Base-by-base conservation (phyloP, 1,140 invertebrate species). In the Rhynchophorus ferrugineus region DNA sequence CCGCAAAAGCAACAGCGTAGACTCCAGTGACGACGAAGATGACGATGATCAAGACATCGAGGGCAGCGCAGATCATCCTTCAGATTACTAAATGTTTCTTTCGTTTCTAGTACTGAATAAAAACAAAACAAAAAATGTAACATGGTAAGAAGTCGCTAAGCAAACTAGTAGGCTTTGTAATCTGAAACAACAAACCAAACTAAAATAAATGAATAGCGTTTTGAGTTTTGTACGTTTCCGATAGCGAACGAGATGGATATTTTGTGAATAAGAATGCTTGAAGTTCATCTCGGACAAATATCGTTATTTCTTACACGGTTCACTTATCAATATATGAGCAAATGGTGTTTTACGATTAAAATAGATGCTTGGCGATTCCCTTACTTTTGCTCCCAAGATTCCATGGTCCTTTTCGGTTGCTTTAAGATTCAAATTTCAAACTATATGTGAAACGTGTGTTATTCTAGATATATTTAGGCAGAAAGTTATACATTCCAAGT, bases 21-120 rank as follows among this genome's bases (percentile, higher is more conserved):
- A 29, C 11, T 29, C 24, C 24, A 29, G 24, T 11, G 24, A 29
- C 17, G 55, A 60, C 24, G 49, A 55, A 73, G 61, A 61, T 75
- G 82, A 83, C 58, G 81, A 82, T 43, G 82, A 78, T 22, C 78
- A 84, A 58, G 81, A 83, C 57, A 71, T 84, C 49, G 85, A 87
- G 66, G 85, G 85, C 20, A 87, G 84, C 44, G 84, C 84, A 49
- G 84, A 87, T 72, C 81, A 84, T 70, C 82, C 84, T 22, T 69
- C 85, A 57, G 83, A 87, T 67, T 87, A 87, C 68, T 88, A 85
- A 49, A 3, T 3, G 6, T 21, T 19, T 14, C 11, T 7, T 41
- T 13, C 3, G 13, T 17, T 14, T 20, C 9, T 22, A n/a, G 24
- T 6, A 43, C 3, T 13, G 21, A 43, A 43, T 21, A 3, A 7